Evolutionary conservation across 2,797 vertebrate genomes (phyloP), one percentile per base, ranked within the genome.

Genomic region (Enteromius trimaculatus): DNA sequence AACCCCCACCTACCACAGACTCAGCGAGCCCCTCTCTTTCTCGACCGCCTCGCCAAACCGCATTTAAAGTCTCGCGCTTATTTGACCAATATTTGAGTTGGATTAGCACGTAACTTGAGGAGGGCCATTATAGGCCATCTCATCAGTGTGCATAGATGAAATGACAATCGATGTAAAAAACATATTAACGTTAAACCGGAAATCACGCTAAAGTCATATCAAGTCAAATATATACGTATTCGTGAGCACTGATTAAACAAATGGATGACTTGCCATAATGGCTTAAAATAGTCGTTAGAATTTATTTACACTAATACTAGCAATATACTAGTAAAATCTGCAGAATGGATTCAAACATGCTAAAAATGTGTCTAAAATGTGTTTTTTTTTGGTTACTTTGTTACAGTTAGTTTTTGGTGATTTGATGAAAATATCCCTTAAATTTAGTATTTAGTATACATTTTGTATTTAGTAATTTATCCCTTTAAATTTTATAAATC

Each of bases 81-180:
- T 92, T 92, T 88, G 87, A 85, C 83, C 91, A 92, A 92, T 88
- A 92, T 84, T 84, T 87, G 90, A 88, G 90, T 93, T 90, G 88
- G 92, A 89, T 89, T 86, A 92, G 85, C 79, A 55, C 70, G 83
- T 89, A 85, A 86, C 71, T 79, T 79, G 84, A 88, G 85, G 74
- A 64, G 80, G 83, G 69, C 83, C 81, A 86, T 86, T 86, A 83
- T 69, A 34, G 81, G 37, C 65, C 71, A 64, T 75, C 80, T 34
- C 64, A 79, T 86, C 68, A 83, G 42, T 51, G 81, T 49, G 82
- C 69, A 74, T 6, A 62, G 74, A 75, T 72, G 49, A 31, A 66
- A 42, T 80, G 77, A 71, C 42, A 47, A 82, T 79, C 19, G 47
- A 69, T 39, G 37, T n/a, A 34, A 82, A 82, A 86, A 80, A 74